Conservation (phyloP, 2,888 invertebrate genomes). For the Phyllotreta cruciferae region DNA sequence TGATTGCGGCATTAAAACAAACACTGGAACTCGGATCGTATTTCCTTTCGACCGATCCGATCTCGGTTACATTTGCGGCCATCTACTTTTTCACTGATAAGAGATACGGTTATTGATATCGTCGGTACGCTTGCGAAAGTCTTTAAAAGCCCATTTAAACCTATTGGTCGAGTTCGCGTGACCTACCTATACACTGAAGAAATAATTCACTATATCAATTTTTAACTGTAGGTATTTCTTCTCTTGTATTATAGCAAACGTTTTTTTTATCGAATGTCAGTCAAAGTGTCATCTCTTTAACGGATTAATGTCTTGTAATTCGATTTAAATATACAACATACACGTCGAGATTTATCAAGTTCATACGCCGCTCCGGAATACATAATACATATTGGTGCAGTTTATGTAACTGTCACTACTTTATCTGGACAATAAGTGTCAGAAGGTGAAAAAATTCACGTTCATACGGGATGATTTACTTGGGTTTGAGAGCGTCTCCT, state of each 20-base stretch:
- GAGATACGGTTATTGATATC: slow-evolving; percentile 6
- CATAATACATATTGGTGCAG: too few relatives aligned
- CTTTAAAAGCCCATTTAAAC: background rate
- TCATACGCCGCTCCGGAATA: too few relatives aligned
- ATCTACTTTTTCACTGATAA: slow-evolving; percentile 20
- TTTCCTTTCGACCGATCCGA: slow-evolving; percentile 34
- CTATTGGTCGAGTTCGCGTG: background rate
- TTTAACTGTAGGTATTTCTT: too few relatives aligned
- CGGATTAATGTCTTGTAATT: too few relatives aligned
- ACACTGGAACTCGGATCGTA: slow-evolving; percentile 12
- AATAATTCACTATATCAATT: too few relatives aligned
- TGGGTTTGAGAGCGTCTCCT: background rate
- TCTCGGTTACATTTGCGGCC: slow-evolving; percentile 32
- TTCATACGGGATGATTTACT: slow-evolving; percentile 2
- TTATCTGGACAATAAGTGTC: slow-evolving; percentile 8
- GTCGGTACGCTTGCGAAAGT: slow-evolving; percentile 17
- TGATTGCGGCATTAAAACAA: slow-evolving; percentile 26
- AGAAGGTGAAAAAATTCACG: background rate
- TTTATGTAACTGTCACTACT: slow-evolving; percentile 1
- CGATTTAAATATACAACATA: too few relatives aligned
- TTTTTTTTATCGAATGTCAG: too few relatives aligned
- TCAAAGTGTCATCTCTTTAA: too few relatives aligned
- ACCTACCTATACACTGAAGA: background rate
- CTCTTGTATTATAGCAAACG: too few relatives aligned
- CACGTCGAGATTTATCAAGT: too few relatives aligned